These are phyloP conservation scores for Papilio gigon DNA, from an alignment of 2,888 invertebrate species.

Conservation along the genomic window DNA sequence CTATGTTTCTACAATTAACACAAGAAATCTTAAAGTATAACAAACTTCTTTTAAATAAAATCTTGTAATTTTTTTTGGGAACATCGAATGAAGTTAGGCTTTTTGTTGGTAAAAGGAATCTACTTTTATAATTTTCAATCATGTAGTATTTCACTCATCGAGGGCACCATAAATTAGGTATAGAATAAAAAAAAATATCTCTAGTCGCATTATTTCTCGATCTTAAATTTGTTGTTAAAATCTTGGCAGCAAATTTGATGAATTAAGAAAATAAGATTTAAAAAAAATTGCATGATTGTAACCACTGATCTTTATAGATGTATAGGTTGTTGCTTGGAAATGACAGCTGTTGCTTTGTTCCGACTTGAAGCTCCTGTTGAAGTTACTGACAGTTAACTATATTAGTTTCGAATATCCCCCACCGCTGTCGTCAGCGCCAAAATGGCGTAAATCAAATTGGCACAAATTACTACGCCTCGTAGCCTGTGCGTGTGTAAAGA, in stretches of 20 bases:
- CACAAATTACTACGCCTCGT: too few species aligned
- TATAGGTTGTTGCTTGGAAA: too few species aligned
- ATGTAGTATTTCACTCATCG: conserved; percentile 33
- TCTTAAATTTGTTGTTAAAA: conserved; percentile 67
- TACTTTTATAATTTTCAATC: conserved; percentile 37
- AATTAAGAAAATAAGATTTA: conserved; percentile 51
- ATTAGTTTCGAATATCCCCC: too few species aligned
- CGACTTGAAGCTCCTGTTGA: too few species aligned
- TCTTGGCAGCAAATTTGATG: conserved; percentile 53
- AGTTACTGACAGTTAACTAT: too few species aligned
- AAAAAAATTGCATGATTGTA: conserved; percentile 51
- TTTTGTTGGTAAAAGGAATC: conserved; percentile 29
- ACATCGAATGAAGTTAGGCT: conserved; percentile 36
- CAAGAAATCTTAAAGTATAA: not conserved
- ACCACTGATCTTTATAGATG: too few species aligned
- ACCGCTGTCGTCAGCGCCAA: too few species aligned
- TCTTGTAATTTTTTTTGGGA: conserved; percentile 37
- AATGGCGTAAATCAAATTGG: too few species aligned
- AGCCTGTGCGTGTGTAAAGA: too few species aligned
- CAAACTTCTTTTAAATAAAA: conserved; percentile 22
- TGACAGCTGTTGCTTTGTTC: too few species aligned
- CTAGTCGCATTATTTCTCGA: conserved; percentile 77
- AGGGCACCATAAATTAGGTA: conserved; percentile 39
- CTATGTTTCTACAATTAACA: too few species aligned
- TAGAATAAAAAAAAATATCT: conserved; percentile 48